These are phyloP conservation scores for Apteryx owenii DNA, from an alignment of 2,113 vertebrate genomes.

Conservation along the genomic window DNA sequence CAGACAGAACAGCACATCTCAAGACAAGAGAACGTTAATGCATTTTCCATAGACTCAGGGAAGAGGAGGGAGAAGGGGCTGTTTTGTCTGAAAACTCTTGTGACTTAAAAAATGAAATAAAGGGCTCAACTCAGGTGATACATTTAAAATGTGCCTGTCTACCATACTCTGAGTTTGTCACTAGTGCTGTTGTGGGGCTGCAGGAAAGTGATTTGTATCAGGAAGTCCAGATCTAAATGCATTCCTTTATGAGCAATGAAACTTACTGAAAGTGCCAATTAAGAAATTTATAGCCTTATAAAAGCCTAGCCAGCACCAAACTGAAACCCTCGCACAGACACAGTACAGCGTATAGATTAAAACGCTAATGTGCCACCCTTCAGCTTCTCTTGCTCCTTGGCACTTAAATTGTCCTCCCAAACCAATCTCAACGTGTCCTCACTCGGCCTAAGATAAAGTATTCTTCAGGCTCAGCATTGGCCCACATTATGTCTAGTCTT, in stretches of 20 bases:
- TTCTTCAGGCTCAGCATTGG: slow-evolving; percentile 62
- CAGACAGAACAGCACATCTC: slow-evolving; percentile 1
- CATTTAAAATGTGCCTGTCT: not conserved
- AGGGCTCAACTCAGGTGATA: not conserved
- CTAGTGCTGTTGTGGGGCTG: not conserved
- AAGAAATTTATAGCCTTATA: not conserved
- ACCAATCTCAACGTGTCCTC: slow-evolving; percentile 37
- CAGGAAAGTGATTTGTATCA: not conserved
- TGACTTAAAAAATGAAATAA: not conserved
- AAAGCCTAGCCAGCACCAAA: not conserved
- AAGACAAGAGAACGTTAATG: slow-evolving; percentile 18
- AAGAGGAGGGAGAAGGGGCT: not conserved
- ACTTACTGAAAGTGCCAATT: slow-evolving; percentile 10
- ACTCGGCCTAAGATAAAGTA: slow-evolving; percentile 62
- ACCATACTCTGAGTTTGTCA: accelerated
- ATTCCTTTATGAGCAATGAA: slow-evolving; percentile 1
- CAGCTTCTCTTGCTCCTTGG: not conserved
- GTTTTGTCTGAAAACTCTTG: slow-evolving; percentile 10
- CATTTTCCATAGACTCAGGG: not conserved
- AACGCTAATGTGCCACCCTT: not conserved
- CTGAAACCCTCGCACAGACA: not conserved
- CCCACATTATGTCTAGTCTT: slow-evolving; percentile 27
- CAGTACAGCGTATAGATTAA: not conserved
- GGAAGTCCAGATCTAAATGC: not conserved
- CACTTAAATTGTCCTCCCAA: slow-evolving; percentile 10